Base-by-base conservation (phyloP, 2,888 invertebrate genomes). In the Melipona bicolor region DNA sequence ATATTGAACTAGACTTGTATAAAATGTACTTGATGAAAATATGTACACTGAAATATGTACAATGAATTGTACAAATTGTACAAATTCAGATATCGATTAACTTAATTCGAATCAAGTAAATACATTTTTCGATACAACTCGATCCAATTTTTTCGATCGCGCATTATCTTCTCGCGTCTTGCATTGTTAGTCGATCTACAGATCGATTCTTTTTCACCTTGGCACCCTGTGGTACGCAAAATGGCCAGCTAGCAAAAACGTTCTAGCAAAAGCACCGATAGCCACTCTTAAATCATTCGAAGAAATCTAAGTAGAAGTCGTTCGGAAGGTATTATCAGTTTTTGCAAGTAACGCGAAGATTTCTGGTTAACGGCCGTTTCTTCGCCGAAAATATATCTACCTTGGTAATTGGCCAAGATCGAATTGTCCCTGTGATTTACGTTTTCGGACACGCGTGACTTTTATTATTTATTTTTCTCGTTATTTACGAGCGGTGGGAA, bases 381-480 rank as follows among this genome's bases (percentile, higher is more conserved):
- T 27, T 27, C 21, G 15, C 17, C 17, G 49, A 67, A 64, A 76
- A 61, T 78, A 68, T 73, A 49, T 79, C 62, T 24, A 68, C 49
- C 36, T 68, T 69, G 72, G 50, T 68, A 79, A 81, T 81, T 81
- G 68, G 62, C 64, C 79, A 62, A 72, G 67, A 61, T 69, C 68
- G 50, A 71, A 81, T 70, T 71, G 52, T 71, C 64, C 32, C 5
- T 52, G 68, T 65, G 67, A 81, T 71, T 72, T 77, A 81, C n/a
- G 59, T 13, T 50, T 36, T 21, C 52, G 43, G n/a, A 70, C 62
- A 54, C 54, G 24, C 52, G 59, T 52, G 67, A 72, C 27, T 72
- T 72, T 21, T 43, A 49, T 81, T 77, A 77, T 77, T 81, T 77
- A 72, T 77, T 54, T 59, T 49, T 32, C n/a, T 13, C 36, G 24